These are phyloP conservation scores for Macaria notata DNA, from an alignment of 2,888 invertebrate genomes.

Conservation along the genomic window DNA sequence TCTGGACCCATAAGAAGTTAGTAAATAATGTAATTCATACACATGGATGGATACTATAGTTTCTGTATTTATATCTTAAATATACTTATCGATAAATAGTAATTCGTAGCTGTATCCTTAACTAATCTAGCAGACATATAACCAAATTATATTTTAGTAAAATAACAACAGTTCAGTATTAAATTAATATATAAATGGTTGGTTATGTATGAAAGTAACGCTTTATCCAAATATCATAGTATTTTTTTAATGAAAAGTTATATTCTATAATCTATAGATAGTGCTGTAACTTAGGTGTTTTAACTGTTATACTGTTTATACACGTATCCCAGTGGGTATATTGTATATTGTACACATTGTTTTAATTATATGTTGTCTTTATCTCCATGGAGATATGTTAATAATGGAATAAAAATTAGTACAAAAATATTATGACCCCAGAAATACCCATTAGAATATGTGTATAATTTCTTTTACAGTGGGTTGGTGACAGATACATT, in stretches of 20 bases:
- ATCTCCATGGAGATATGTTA: not conserved
- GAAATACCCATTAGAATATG: slow-evolving; percentile 46
- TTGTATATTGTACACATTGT: slow-evolving; percentile 12
- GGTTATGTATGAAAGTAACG: slow-evolving; percentile 45
- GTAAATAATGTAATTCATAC: too few relatives aligned
- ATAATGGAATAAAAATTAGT: slow-evolving; percentile 52
- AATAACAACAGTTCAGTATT: slow-evolving; percentile 55
- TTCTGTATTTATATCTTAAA: slow-evolving; percentile 5
- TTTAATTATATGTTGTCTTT: not conserved
- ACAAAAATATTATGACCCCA: slow-evolving; percentile 45
- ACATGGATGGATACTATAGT: not conserved
- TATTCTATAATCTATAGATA: slow-evolving; percentile 14
- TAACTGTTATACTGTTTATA: slow-evolving; percentile 10
- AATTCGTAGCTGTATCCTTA: not conserved
- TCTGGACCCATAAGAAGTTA: too few relatives aligned
- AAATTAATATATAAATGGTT: slow-evolving; percentile 36
- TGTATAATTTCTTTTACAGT: slow-evolving; percentile 26
- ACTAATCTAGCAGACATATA: slow-evolving; percentile 10
- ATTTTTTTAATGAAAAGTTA: slow-evolving; percentile 57
- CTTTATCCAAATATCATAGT: slow-evolving; percentile 61
- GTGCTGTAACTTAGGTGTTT: slow-evolving; percentile 11
- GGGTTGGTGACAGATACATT: slow-evolving; percentile 26
- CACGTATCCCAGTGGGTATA: slow-evolving; percentile 19
- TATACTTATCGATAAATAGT: too few relatives aligned
- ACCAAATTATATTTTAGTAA: slow-evolving; percentile 25